phyloP scores from a whole-genome alignment of 35 echinoderm and acorn worm species.

The Ophioderma brevispina region DNA sequence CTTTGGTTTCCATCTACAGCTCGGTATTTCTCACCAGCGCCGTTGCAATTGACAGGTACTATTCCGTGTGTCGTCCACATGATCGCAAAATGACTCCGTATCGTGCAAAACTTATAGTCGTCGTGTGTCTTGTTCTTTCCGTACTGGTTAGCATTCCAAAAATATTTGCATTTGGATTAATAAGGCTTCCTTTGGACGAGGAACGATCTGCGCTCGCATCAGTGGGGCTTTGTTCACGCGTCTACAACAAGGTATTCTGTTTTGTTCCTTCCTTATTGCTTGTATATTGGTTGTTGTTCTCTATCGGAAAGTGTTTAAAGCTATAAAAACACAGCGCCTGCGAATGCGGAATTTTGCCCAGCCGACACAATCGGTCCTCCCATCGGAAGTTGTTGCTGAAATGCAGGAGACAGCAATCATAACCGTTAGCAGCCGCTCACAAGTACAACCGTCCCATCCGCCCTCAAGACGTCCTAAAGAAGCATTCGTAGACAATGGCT shows the following conservation, averaged over 20 bases:
- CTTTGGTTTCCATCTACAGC: neutral
- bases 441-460: neutral
- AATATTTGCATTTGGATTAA: neutral
- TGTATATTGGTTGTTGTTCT: neutral
- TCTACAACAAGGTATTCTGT: neutral
- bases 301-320: slow-evolving; percentile 13
- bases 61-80: slow-evolving; percentile 45
- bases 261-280: neutral
- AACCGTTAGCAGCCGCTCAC: too few species aligned
- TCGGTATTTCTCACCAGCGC: slow-evolving; percentile 32
- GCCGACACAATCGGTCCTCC: neutral
- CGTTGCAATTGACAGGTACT: slow-evolving; percentile 49
- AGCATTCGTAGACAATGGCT: neutral
- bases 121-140: neutral
- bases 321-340: neutral
- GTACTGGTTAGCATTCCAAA: neutral
- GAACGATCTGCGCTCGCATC: neutral
- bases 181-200: neutral
- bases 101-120: slow-evolving; percentile 22
- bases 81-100: slow-evolving; percentile 4
- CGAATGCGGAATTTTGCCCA: neutral
- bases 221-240: neutral
- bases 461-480: neutral
- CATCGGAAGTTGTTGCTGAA: neutral
- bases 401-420: neutral